Evolutionary conservation across 1,140 invertebrate species (phyloP).

Genomic region (Drosophila varians): DNA sequence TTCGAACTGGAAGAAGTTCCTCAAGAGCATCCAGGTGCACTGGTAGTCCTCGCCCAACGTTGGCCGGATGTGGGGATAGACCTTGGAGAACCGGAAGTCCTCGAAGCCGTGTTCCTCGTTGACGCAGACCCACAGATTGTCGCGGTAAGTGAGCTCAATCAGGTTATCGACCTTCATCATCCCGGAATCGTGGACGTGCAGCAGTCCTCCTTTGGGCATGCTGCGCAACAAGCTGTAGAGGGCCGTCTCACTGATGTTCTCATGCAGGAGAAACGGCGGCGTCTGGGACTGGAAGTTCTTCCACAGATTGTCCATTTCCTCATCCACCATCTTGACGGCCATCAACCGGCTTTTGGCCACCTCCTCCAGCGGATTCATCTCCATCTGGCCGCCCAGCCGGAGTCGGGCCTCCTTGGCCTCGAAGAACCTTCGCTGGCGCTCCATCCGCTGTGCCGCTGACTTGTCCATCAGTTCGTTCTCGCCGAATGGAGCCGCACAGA

Average conservation of each 20-base stretch:
- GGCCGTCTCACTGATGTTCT: conserved; percentile 86
- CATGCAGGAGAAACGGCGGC: conserved; percentile 87
- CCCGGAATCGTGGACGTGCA: conserved; percentile 90
- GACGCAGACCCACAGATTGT: conserved; percentile 58
- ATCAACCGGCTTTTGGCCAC: conserved; percentile 43
- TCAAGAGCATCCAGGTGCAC: conserved; percentile 86
- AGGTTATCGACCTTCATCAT: conserved; percentile 86
- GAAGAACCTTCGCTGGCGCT: conserved; percentile 2
- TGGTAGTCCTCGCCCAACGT: conserved; percentile 36
- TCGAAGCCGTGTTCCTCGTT: conserved; percentile 72
- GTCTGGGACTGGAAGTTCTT: conserved; percentile 42
- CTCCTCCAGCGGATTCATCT: conserved; percentile 34
- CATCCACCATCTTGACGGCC: conserved; percentile 32
- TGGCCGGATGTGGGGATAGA: conserved; percentile 47
- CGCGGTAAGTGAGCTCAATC: conserved; percentile 12
- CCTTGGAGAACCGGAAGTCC: conserved; percentile 75
- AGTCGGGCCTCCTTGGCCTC: conserved; percentile 16
- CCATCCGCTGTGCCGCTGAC: conserved; percentile 12
- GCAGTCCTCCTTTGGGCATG: conserved; percentile 89
- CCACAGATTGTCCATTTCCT: conserved; percentile 36
- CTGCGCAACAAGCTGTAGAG: conserved; percentile 88
- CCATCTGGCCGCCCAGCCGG: conserved; percentile 41
- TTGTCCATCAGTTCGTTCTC: background rate
- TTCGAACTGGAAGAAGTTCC: conserved; percentile 80
- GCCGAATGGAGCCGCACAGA: conserved; percentile 22